Evolutionary conservation across 2,113 vertebrate genomes (phyloP), one percentile per base, ranked within the genome.

Genomic region (Eidolon helvum): DNA sequence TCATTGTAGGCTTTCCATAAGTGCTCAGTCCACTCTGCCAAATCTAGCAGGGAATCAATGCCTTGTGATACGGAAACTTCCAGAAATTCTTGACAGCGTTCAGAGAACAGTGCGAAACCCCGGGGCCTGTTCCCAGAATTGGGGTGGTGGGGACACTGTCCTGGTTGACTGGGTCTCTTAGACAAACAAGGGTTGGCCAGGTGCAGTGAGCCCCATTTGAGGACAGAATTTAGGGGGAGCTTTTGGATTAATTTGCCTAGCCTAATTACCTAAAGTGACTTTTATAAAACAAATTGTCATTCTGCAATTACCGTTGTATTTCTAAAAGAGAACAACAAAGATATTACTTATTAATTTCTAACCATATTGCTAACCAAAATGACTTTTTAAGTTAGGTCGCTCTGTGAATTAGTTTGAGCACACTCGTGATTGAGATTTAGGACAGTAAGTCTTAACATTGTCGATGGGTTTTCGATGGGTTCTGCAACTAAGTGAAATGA

Each of bases 321-420:
- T 53, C 77, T 93, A 90, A 53, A 69, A 78, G 1, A 91, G 35
- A 87, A 85, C 14, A 74, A n/a, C 22, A 68, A 89, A 59, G 26
- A 30, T 50, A 4, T 84, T n/a, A 57, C 66, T 80, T 71, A 16
- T 72, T 91, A 89, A 90, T 90, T 75, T 95, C 30, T 87, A 83
- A 84, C 21, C 48, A 66, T 61, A 53, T 33, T 57, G 15, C 84
- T 38, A 69, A 78, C 2, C 59, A 45, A 85, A 79, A 43, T 11
- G 48, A 28, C 18, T 95, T 72, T 24, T 72, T 65, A 84, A 66
- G 10, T 72, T 77, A 66, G 45, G 91, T 63, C 83, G 10, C 84
- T 85, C 61, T 91, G 18, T 88, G 35, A 90, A 91, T 95, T 95
- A 50, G n/a, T 82, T 84, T 66, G 53, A 90, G 40, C 40, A 48